Conservation (phyloP, 2,797 vertebrate species). For the Darevskia mixta region DNA sequence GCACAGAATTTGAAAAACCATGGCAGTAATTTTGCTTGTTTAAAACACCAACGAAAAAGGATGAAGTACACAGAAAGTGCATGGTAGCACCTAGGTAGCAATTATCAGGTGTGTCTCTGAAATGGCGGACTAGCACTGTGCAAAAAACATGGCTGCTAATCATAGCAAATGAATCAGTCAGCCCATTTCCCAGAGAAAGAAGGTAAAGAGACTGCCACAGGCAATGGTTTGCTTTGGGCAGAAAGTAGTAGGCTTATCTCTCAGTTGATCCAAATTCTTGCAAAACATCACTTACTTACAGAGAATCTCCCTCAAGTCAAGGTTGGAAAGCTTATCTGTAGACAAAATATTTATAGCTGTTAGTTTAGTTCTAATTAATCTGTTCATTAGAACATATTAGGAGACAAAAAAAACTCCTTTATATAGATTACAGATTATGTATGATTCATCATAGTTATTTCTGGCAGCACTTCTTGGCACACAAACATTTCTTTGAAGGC, state of each 20-base stretch:
- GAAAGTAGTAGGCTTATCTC: not conserved
- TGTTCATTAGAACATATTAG: not conserved
- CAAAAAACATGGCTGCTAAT: not conserved
- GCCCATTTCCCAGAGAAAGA: not conserved
- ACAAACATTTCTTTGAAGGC: constrained; percentile 4
- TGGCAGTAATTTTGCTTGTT: not conserved
- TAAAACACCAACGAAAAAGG: not conserved
- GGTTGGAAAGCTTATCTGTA: not conserved
- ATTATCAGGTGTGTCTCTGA: not conserved
- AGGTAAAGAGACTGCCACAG: not conserved
- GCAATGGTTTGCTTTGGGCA: not conserved
- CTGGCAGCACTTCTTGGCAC: not conserved
- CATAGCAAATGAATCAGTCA: not conserved
- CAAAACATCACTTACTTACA: constrained; percentile 4
- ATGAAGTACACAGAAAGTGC: not conserved
- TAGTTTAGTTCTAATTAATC: not conserved
- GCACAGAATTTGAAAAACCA: not conserved
- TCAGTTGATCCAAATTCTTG: not conserved
- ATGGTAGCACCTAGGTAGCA: not conserved
- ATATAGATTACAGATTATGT: constrained; percentile 13
- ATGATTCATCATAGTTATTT: constrained; percentile 2
- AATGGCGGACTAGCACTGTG: not conserved
- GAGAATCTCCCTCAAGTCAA: not conserved
- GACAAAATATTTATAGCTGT: constrained; percentile 7
- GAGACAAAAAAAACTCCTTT: not conserved